Conservation (phyloP, 2,888 invertebrate genomes). For the Coelopa pilipes region DNA sequence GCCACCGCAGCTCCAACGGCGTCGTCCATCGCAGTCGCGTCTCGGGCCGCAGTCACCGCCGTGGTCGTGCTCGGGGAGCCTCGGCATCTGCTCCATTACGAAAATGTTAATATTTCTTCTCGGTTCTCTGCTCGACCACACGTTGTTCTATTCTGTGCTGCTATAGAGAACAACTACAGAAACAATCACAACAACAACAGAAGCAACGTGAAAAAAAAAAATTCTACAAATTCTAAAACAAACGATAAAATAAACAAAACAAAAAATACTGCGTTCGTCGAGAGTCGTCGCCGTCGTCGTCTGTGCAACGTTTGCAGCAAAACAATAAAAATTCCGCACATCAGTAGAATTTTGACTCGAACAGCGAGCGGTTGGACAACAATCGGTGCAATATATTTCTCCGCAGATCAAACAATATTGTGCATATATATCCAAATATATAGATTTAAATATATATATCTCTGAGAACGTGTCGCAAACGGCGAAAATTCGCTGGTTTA, state of each 20-base stretch:
- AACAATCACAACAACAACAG: not conserved
- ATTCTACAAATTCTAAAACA: conserved; percentile 7
- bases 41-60: too few species aligned
- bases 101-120: not conserved
- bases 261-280: not conserved
- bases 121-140: not conserved
- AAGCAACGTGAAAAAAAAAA: not conserved
- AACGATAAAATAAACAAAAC: conserved; percentile 9
- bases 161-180: too few species aligned
- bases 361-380: conserved; percentile 44
- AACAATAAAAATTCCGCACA: conserved; percentile 39
- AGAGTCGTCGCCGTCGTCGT: not conserved
- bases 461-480: too few species aligned
- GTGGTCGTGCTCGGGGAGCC: too few species aligned
- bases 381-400: conserved; percentile 3
- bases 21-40: too few species aligned
- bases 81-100: too few species aligned
- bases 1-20: not conserved
- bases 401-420: conserved; percentile 14
- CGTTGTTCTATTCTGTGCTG: too few species aligned
- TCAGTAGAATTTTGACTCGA: conserved; percentile 51
- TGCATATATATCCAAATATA: too few species aligned
- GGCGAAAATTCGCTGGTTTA: too few species aligned
- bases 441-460: too few species aligned
- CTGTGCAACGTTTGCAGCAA: conserved; percentile 27